phyloP scores from a whole-genome alignment of 2,888 invertebrate species.

The Ochropacha duplaris region DNA sequence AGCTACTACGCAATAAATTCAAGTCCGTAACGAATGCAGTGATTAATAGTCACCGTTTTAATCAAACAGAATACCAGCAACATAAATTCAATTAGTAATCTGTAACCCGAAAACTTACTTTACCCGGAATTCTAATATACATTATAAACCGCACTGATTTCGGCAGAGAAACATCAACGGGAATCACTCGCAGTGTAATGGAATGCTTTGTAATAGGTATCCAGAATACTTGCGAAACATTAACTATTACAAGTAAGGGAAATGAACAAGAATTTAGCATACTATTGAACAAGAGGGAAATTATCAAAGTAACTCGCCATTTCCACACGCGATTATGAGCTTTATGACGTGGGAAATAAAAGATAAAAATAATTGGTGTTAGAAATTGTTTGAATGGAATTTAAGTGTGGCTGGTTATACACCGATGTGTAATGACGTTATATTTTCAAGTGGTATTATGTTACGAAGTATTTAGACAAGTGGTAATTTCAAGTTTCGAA shows the following conservation, averaged over 20 bases:
- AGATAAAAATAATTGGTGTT: not conserved
- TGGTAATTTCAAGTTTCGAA: not conserved
- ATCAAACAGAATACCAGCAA: not conserved
- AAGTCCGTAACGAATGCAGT: too few species aligned
- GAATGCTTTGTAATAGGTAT: not conserved
- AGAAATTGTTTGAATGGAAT: not conserved
- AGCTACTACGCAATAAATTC: too few species aligned
- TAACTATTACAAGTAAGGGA: not conserved
- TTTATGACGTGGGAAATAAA: not conserved
- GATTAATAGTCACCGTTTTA: not conserved
- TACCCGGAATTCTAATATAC: slow-evolving; percentile 9
- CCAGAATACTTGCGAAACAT: not conserved
- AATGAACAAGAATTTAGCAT: not conserved
- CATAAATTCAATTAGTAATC: slow-evolving; percentile 5
- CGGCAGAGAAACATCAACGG: not conserved
- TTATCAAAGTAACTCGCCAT: not conserved
- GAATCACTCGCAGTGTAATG: not conserved
- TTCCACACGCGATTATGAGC: not conserved
- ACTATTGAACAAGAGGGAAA: not conserved
- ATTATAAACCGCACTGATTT: not conserved
- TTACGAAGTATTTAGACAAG: not conserved
- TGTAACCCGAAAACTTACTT: slow-evolving; percentile 3
- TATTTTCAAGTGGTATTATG: too few species aligned
- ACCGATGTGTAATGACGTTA: not conserved
- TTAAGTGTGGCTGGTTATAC: not conserved